These are phyloP conservation scores for Pseudococcus longispinus DNA, from an alignment of 2,888 invertebrate species.

Conservation along the genomic window DNA sequence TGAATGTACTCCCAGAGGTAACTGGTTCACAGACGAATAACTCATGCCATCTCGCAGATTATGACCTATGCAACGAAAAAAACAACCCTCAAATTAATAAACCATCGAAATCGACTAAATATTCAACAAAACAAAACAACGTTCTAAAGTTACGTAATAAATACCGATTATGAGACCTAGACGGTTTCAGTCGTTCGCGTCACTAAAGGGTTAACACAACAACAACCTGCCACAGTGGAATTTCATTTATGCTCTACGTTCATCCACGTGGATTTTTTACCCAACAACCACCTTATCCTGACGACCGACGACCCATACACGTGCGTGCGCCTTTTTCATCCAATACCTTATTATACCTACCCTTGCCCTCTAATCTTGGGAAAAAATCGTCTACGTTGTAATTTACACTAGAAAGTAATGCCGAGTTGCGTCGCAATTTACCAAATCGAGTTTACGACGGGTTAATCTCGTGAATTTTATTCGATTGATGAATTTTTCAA, in stretches of 20 bases:
- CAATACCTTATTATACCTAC: not conserved
- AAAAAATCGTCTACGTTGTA: not conserved
- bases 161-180: not conserved
- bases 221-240: not conserved
- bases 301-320: not conserved
- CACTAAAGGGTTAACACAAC: not conserved
- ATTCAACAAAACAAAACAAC: not conserved
- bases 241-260: not conserved
- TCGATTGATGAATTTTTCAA: too few species aligned
- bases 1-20: constrained; percentile 29
- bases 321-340: not conserved
- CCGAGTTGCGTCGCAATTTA: not conserved
- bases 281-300: not conserved
- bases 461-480: too few species aligned
- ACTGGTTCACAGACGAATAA: not conserved
- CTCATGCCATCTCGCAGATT: constrained; percentile 52
- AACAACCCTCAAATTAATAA: not conserved
- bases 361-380: not conserved
- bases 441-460: too few species aligned
- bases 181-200: not conserved
- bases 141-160: not conserved
- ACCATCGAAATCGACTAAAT: not conserved
- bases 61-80: constrained; percentile 9
- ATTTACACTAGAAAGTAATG: not conserved
- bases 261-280: not conserved